Percentiles rank a stretch among this genome's conserved stretches.
Evolutionary conservation across 2,113 vertebrate genomes (phyloP).

Genomic region (Chamaetylas fuelleborni): DNA sequence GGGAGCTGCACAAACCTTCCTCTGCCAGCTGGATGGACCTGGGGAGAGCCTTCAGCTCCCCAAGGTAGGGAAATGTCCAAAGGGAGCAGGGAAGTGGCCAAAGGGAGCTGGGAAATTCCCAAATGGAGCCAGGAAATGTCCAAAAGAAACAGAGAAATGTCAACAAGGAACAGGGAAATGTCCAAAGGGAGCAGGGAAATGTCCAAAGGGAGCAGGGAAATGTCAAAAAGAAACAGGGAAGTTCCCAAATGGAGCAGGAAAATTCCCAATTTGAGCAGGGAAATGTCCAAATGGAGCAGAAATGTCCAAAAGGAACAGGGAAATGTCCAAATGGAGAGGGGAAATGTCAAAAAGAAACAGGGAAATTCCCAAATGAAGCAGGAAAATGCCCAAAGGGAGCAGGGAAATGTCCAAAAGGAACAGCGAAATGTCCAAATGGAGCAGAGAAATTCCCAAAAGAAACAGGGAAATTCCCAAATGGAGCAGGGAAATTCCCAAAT

Average conservation of each 20-base stretch:
- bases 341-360: too few species aligned
- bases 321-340: neutral
- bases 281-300: neutral
- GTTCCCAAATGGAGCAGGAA: neutral
- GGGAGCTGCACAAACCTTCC: neutral
- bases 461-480: rapidly evolving
- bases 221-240: neutral
- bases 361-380: neutral
- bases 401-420: neutral
- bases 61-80: neutral
- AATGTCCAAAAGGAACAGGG: neutral
- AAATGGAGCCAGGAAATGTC: neutral
- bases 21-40: rapidly evolving
- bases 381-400: neutral
- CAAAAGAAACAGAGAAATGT: neutral
- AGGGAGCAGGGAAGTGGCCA: neutral
- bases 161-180: neutral
- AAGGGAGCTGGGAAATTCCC: neutral
- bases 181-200: neutral
- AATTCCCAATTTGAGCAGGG: neutral
- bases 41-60: neutral
- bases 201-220: neutral
- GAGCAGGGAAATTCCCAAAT: rapidly evolving
- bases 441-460: neutral
- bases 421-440: neutral